A percentile compares a stretch with the other conserved stretches of the same genome.
Evolutionary conservation across 2,888 invertebrate genomes (phyloP).

Genomic region (Carterocephalus palaemon): DNA sequence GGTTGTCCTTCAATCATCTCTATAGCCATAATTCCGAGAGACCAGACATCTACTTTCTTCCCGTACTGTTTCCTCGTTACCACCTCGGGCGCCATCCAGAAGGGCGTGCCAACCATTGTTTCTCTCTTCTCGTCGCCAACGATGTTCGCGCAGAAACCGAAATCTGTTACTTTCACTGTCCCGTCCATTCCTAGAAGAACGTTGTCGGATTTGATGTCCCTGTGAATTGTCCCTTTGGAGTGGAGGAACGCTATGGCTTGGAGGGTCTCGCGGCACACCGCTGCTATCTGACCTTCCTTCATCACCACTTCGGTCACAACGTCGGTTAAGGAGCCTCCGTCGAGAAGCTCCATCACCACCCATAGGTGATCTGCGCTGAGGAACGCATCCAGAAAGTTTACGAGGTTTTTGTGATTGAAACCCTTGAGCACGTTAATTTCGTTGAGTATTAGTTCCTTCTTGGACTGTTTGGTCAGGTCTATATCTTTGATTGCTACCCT

Average conservation of each 20-base stretch:
- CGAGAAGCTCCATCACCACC: constrained; percentile 97
- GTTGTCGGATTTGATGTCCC: constrained; percentile 99
- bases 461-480: constrained; percentile 95
- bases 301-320: constrained; percentile 98
- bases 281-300: constrained; percentile 98
- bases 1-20: constrained; percentile 97
- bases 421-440: constrained; percentile 95
- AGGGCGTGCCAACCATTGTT: constrained; percentile 98
- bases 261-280: constrained; percentile 91
- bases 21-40: constrained; percentile 98
- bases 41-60: constrained; percentile 96
- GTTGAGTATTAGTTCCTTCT: constrained; percentile 96
- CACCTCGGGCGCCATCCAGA: constrained; percentile 99
- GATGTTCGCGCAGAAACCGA: constrained; percentile 98
- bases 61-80: constrained; percentile 96
- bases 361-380: constrained; percentile 95
- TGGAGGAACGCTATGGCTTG: constrained; percentile 94
- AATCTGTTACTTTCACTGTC: constrained; percentile 94
- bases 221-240: constrained; percentile 92
- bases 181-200: constrained; percentile 96
- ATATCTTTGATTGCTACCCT: constrained; percentile 98
- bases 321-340: constrained; percentile 97
- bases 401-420: constrained; percentile 95
- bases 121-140: constrained; percentile 96
- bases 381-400: constrained; percentile 96